A percentile compares a stretch with the other conserved stretches of the same genome.
Evolutionary conservation across 2,888 invertebrate species (phyloP).

Genomic region (Euclidia mi): DNA sequence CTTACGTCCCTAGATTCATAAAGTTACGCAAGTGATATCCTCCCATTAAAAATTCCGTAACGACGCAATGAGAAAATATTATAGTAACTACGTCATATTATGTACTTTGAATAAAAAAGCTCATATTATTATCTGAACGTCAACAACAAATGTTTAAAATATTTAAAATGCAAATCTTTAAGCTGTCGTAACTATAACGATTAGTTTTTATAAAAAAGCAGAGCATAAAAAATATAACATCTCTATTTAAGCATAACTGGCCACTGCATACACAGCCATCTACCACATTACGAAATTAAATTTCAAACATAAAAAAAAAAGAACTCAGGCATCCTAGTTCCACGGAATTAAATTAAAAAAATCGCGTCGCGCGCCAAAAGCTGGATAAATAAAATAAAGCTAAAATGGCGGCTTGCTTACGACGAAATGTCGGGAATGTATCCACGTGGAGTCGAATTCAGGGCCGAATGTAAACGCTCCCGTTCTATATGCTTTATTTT

Average conservation of each 20-base stretch:
- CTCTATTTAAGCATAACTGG: conserved; percentile 16
- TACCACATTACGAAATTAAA: conserved; percentile 24
- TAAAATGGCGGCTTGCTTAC: conserved; percentile 60
- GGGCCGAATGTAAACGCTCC: conserved; percentile 77
- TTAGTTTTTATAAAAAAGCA: no score
- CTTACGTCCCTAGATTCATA: no score
- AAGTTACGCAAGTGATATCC: no score
- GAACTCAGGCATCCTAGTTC: conserved; percentile 32
- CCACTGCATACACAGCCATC: conserved; percentile 2
- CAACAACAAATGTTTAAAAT: no score
- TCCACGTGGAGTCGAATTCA: conserved; percentile 80
- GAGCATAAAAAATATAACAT: no score
- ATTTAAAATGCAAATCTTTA: no score
- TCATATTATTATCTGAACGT: no score
- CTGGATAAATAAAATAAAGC: conserved; percentile 38
- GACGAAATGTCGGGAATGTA: conserved; percentile 83
- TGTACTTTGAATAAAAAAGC: no score
- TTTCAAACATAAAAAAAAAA: conserved; percentile 28
- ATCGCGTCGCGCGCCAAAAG: conserved; percentile 41
- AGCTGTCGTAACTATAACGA: no score
- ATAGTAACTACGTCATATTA: no score
- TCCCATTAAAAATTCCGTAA: no score
- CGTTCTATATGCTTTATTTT: conserved; percentile 81
- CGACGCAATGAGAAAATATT: no score
- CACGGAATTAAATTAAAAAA: conserved; percentile 42